Conservation (phyloP, 2,797 vertebrate species). For the Sciurus carolinensis region DNA sequence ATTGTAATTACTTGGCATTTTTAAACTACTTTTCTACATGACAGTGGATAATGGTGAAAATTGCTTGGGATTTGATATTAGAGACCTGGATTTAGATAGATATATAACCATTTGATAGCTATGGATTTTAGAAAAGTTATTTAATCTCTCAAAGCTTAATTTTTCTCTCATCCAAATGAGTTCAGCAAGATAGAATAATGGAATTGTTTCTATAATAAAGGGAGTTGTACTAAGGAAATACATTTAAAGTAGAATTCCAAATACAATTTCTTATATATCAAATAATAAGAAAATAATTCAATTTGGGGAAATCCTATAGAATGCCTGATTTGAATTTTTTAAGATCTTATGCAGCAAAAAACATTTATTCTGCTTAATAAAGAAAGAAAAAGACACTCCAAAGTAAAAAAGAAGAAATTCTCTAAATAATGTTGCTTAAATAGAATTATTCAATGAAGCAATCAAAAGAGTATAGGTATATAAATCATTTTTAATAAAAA, state of each 20-base stretch:
- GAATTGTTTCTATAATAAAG: background rate
- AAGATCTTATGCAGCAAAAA: background rate
- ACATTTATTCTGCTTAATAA: background rate
- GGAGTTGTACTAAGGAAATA: background rate
- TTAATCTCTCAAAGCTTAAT: background rate
- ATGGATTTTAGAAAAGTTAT: background rate
- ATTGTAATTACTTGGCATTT: background rate
- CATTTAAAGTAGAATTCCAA: slow-evolving; percentile 1
- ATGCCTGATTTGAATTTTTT: background rate
- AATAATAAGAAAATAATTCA: background rate
- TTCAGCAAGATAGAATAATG: background rate
- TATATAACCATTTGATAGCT: background rate
- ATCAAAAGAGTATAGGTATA: too few species aligned
- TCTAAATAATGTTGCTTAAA: background rate
- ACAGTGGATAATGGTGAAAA: background rate
- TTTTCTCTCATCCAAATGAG: background rate
- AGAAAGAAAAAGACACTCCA: background rate
- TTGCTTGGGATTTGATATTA: background rate
- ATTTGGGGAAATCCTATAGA: background rate
- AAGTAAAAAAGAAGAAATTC: background rate
- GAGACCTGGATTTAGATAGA: background rate
- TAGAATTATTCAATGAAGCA: background rate
- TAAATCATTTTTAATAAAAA: background rate
- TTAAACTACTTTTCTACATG: background rate
- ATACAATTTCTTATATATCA: background rate